Base-by-base conservation (phyloP, 30 jellyfish, hydroid and myxozoan species). In the Sanderia malayensis region DNA sequence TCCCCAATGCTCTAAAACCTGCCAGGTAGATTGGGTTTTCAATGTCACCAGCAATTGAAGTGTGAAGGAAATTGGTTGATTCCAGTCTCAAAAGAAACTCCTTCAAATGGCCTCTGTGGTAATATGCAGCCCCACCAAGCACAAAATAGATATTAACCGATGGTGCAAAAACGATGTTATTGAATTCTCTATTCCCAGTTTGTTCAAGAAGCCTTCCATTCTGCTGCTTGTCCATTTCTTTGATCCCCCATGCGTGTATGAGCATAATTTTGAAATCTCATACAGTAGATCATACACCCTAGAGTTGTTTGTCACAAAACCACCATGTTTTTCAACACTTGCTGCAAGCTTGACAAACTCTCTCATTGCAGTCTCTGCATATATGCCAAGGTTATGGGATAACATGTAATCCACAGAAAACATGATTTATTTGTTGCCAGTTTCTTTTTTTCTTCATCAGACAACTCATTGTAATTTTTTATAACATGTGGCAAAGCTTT, bases 111-210 rank as follows among this genome's bases (percentile, higher is more conserved):
- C 26, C 26, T 30, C 85, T 25, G 32, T 57, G 85, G 34, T 49
- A 73, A 27, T 73, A 73, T 2, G 32, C 10, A 49, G 85, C 80
- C 4, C 85, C 85, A 73, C 85, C 85, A 22, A 73, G 25, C 8
- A 73, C 85, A 73, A 73, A 73, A 6, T 6, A 6, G 8, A 70
- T 28, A 47, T 70, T 70, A 47, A 70, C 23, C 82, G 7, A 26
- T 70, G 82, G 31, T 73, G 85, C 2, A 73, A 31, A 27, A 73
- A 57, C 2, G 85, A 73, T 3, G 31, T 22, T 67, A 52, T 73
- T 8, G 20, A 20, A 58, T 73, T 57, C 21, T 73, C 25, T 1
- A 26, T 30, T n/a, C 3, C 31, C 31, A n/a, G 4, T 26, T 31
- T 73, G 22, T 7, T 58, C 62, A 4, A 73, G 62, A 31, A 4